Evolutionary conservation across 2,113 vertebrate genomes (phyloP).

Genomic region (Cheirogaleus medius): DNA sequence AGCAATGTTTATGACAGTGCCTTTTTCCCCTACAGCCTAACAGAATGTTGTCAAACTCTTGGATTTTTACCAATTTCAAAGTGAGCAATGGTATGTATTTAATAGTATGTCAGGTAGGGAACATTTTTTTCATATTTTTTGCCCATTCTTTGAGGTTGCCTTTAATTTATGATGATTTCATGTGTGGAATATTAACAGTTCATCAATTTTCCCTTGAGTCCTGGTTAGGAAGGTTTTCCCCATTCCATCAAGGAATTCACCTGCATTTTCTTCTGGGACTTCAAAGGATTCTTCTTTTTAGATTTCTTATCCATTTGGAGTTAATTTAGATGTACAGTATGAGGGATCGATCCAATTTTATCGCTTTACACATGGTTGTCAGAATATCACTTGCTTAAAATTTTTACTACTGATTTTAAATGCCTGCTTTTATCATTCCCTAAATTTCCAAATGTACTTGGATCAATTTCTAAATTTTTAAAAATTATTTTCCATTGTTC

Average conservation of each 20-base stretch:
- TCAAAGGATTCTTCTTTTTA: background rate
- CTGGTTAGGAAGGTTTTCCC: background rate
- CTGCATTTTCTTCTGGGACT: background rate
- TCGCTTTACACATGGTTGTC: background rate
- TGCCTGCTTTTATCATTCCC: background rate
- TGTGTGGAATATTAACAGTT: background rate
- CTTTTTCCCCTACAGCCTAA: background rate
- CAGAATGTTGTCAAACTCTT: background rate
- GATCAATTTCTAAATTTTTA: background rate
- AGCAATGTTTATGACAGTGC: background rate
- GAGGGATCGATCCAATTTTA: background rate
- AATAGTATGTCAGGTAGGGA: background rate
- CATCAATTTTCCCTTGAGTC: background rate
- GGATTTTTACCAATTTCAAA: background rate
- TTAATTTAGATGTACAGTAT: background rate
- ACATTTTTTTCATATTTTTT: background rate
- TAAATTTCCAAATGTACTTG: background rate
- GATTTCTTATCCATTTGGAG: background rate
- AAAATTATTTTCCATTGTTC: background rate
- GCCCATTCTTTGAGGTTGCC: background rate
- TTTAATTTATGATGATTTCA: background rate
- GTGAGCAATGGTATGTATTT: background rate
- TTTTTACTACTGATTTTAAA: background rate
- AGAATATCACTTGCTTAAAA: slow-evolving; percentile 1
- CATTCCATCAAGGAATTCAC: background rate